Conservation (phyloP, 2,797 vertebrate genomes). For the Iguana delicatissima region DNA sequence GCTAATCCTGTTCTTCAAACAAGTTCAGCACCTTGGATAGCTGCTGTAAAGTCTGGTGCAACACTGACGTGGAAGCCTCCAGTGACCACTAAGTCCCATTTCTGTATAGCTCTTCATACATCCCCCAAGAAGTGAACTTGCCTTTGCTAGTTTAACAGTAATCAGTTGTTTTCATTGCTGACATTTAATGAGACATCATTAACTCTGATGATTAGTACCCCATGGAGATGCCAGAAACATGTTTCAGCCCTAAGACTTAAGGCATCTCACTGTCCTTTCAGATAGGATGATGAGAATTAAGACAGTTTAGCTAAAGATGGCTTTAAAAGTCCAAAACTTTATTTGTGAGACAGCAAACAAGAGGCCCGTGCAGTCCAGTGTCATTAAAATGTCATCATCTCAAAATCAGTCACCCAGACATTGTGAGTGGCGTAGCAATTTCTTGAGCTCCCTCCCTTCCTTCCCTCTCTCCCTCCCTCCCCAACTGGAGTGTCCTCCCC, state of each 20-base stretch:
- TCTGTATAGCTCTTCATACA: background rate
- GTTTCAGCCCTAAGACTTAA: background rate
- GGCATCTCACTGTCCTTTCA: constrained; percentile 3
- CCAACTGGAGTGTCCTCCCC: constrained; percentile 2
- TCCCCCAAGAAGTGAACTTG: fast-evolving
- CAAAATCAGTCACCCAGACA: background rate
- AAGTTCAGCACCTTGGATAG: too few species aligned
- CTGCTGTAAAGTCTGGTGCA: too few species aligned
- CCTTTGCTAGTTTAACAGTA: fast-evolving
- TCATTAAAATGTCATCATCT: background rate
- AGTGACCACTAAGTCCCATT: background rate
- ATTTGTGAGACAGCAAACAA: background rate
- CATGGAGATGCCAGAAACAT: constrained; percentile 54
- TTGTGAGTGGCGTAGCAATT: too few species aligned
- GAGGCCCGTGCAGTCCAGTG: background rate
- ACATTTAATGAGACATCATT: constrained; percentile 50
- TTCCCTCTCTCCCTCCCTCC: too few species aligned
- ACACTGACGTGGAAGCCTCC: too few species aligned
- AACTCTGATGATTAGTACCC: constrained; percentile 62
- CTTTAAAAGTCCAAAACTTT: background rate
- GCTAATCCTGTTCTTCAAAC: too few species aligned
- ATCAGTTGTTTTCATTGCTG: background rate
- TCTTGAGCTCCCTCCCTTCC: constrained; percentile 53
- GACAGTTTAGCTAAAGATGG: background rate
- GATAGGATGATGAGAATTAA: background rate